These are phyloP conservation scores for Hesperophylax magnus DNA, from an alignment of 1,140 invertebrate species.

Conservation along the genomic window DNA sequence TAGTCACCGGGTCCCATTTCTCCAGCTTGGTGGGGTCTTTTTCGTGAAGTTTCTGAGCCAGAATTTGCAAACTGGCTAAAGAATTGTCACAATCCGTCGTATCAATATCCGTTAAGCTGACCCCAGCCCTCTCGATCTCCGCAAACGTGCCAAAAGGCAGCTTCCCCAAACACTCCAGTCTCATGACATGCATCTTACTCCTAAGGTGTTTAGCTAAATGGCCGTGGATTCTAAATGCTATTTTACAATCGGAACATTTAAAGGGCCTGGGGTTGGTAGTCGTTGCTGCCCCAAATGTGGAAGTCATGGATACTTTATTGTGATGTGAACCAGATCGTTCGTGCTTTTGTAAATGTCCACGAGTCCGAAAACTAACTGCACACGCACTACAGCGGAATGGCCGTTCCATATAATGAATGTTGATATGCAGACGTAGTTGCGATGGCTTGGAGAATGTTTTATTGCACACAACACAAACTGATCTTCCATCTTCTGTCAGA, in stretches of 20 bases:
- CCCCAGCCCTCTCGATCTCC: slow-evolving; percentile 91
- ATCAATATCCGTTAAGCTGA: slow-evolving; percentile 93
- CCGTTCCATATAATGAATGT: slow-evolving; percentile 96
- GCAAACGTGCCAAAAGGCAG: slow-evolving; percentile 96
- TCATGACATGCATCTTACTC: slow-evolving; percentile 97
- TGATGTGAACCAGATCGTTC: slow-evolving; percentile 91
- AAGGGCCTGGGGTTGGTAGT: slow-evolving; percentile 94
- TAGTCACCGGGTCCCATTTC: slow-evolving; percentile 70
- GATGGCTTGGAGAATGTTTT: slow-evolving; percentile 93
- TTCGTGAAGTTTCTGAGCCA: slow-evolving; percentile 87
- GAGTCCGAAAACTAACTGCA: slow-evolving; percentile 91
- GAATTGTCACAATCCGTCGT: slow-evolving; percentile 95
- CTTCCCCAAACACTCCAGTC: slow-evolving; percentile 92
- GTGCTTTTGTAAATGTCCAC: slow-evolving; percentile 94
- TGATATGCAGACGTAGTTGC: slow-evolving; percentile 92
- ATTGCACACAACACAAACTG: slow-evolving; percentile 89
- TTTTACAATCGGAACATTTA: slow-evolving; percentile 95
- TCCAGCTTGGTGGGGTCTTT: slow-evolving; percentile 84
- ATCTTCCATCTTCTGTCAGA: slow-evolving; percentile 83
- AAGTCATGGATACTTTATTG: slow-evolving; percentile 92
- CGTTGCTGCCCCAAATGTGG: slow-evolving; percentile 86
- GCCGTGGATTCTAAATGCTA: slow-evolving; percentile 96
- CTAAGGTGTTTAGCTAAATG: slow-evolving; percentile 96
- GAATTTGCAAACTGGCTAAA: slow-evolving; percentile 83
- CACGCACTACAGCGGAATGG: slow-evolving; percentile 93